A percentile compares a stretch with the other conserved stretches of the same genome.
Conservation (phyloP, 2,888 invertebrate species). For the Platypus cylindrus region DNA sequence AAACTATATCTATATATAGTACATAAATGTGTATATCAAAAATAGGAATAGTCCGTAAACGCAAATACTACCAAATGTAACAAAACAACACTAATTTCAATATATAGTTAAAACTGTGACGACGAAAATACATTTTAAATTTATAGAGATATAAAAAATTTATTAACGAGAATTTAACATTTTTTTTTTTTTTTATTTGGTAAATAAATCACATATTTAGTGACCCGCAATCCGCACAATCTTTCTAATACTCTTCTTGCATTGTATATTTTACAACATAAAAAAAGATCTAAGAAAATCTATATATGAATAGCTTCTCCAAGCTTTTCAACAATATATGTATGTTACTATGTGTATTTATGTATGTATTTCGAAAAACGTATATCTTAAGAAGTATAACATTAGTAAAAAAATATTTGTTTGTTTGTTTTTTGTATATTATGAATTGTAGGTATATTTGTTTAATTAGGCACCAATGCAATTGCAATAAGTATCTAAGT, state of each 20-base stretch:
- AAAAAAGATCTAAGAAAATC: neutral
- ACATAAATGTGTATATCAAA: too few species aligned
- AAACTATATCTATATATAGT: too few species aligned
- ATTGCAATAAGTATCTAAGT: constrained; percentile 13
- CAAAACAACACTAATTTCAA: too few species aligned
- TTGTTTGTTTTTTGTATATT: neutral
- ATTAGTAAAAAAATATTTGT: neutral
- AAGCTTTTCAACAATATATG: too few species aligned
- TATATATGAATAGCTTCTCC: too few species aligned
- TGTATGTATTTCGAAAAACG: too few species aligned
- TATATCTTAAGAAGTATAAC: too few species aligned
- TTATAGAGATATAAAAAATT: constrained; percentile 1
- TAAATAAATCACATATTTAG: constrained; percentile 14
- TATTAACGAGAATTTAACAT: constrained; percentile 9
- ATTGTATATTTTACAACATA: neutral
- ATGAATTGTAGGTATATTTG: neutral
- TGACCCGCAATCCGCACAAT: constrained; percentile 10
- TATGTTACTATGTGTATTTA: too few species aligned
- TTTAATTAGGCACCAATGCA: constrained; percentile 14
- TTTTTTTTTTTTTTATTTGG: constrained; percentile 11
- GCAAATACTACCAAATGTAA: too few species aligned
- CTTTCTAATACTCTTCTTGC: neutral
- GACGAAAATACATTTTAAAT: too few species aligned
- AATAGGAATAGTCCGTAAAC: too few species aligned
- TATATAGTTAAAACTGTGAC: constrained; percentile 3